Percentiles rank a stretch among this genome's conserved stretches.
These are phyloP conservation scores for Oreohelix idahoensis DNA, from an alignment of 1,140 invertebrate species.

Conservation along the genomic window DNA sequence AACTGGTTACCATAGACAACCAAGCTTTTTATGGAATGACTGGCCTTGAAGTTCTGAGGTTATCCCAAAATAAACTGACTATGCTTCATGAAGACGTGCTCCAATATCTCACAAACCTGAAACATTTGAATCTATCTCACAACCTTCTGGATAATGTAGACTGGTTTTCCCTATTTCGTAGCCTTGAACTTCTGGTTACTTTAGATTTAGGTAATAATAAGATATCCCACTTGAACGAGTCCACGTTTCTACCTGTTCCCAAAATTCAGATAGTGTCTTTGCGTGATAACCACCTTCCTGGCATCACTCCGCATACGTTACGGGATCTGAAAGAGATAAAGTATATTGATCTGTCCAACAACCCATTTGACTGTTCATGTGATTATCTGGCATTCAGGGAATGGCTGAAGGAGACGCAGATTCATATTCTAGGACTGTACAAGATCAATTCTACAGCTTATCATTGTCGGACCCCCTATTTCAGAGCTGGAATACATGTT, in stretches of 20 bases:
- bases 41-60: slow-evolving; percentile 50
- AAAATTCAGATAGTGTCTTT: slow-evolving; percentile 49
- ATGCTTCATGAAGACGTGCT: slow-evolving; percentile 51
- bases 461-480: neutral
- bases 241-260: slow-evolving; percentile 41
- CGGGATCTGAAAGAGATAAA: slow-evolving; percentile 45
- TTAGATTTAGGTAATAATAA: slow-evolving; percentile 59
- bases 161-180: slow-evolving; percentile 45
- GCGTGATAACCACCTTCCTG: slow-evolving; percentile 46
- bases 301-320: slow-evolving; percentile 46
- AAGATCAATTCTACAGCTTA: slow-evolving; percentile 7
- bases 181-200: slow-evolving; percentile 45
- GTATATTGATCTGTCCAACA: slow-evolving; percentile 59
- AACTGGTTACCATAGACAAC: slow-evolving; percentile 43
- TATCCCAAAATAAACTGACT: slow-evolving; percentile 55
- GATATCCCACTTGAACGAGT: slow-evolving; percentile 44
- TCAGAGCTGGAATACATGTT: slow-evolving; percentile 4
- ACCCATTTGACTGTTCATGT: slow-evolving; percentile 63
- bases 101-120: slow-evolving; percentile 50
- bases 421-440: neutral
- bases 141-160: slow-evolving; percentile 47
- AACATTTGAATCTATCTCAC: slow-evolving; percentile 47
- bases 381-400: slow-evolving; percentile 51
- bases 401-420: slow-evolving; percentile 50
- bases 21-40: slow-evolving; percentile 58